Evolutionary conservation across 2,113 vertebrate genomes (phyloP).

Genomic region (Seriola aureovittata): DNA sequence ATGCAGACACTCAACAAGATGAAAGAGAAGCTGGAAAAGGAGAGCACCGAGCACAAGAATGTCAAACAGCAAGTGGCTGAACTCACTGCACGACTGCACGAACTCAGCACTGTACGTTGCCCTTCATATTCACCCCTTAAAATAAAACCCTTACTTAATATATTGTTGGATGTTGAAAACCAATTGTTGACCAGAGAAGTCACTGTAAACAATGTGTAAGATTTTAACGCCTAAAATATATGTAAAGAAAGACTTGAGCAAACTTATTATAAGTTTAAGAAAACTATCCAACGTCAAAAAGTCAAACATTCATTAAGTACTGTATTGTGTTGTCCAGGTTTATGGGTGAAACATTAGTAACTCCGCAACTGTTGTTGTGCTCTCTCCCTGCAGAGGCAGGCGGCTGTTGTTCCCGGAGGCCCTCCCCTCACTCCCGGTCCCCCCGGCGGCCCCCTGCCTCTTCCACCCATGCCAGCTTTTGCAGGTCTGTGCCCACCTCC

Average conservation of each 20-base stretch:
- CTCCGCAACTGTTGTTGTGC: neutral
- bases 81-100: conserved; percentile 90
- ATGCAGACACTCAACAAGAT: conserved; percentile 99
- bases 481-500: conserved; percentile 84
- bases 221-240: too few relatives aligned
- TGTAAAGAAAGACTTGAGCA: neutral
- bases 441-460: conserved; percentile 88
- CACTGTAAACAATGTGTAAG: too few relatives aligned
- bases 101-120: conserved; percentile 91
- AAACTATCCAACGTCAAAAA: neutral
- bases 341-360: conserved; percentile 9
- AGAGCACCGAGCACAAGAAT: conserved; percentile 92
- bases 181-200: neutral
- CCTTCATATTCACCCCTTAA: neutral
- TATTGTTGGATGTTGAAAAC: neutral
- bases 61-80: conserved; percentile 97
- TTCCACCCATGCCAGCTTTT: conserved; percentile 61
- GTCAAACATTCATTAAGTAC: neutral
- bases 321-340: neutral
- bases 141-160: neutral
- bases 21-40: conserved; percentile 99
- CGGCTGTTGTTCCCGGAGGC: conserved; percentile 89
- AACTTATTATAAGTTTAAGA: neutral
- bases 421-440: conserved; percentile 83
- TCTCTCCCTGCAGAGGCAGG: conserved; percentile 85